Evolutionary conservation across 2,888 invertebrate genomes (phyloP).

Genomic region (Caenorhabditis auriculariae): DNA sequence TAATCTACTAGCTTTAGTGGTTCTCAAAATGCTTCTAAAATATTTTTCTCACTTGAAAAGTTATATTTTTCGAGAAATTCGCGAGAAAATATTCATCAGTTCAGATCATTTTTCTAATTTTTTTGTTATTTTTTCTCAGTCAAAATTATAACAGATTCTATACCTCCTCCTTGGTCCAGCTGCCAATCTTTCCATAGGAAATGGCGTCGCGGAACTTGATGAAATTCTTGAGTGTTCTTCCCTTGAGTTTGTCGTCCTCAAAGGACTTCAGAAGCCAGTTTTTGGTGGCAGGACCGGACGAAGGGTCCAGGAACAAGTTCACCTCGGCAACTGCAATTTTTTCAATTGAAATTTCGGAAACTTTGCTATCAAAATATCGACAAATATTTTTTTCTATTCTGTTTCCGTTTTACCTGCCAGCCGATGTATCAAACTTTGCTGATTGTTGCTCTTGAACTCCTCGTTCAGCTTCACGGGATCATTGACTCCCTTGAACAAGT

Average conservation of each 20-base stretch:
- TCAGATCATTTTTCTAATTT: neutral
- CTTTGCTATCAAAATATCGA: neutral
- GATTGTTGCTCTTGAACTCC: conserved; percentile 72
- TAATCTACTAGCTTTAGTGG: no score
- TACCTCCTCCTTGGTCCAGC: conserved; percentile 46
- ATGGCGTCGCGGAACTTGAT: conserved; percentile 43
- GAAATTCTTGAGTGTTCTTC: conserved; percentile 29
- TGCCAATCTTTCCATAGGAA: conserved; percentile 44
- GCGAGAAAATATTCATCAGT: neutral
- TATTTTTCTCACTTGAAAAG: no score
- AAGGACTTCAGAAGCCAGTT: conserved; percentile 40
- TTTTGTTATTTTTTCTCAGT: neutral
- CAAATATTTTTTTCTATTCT: conserved; percentile 3
- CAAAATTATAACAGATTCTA: neutral
- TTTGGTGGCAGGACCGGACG: conserved; percentile 12
- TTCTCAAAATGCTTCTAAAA: no score
- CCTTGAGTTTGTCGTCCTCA: conserved; percentile 27
- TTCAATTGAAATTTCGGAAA: neutral
- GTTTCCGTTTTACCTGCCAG: conserved; percentile 72
- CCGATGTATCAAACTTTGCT: conserved; percentile 76
- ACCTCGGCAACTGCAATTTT: conserved; percentile 35
- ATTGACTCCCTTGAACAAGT: conserved; percentile 68
- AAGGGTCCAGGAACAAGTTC: conserved; percentile 15
- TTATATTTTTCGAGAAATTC: neutral
- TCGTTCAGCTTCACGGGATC: conserved; percentile 73